Percentiles rank a stretch among this genome's conserved stretches.
Evolutionary conservation across 2,888 invertebrate genomes (phyloP).

Genomic region (Myopa tessellatipennis): DNA sequence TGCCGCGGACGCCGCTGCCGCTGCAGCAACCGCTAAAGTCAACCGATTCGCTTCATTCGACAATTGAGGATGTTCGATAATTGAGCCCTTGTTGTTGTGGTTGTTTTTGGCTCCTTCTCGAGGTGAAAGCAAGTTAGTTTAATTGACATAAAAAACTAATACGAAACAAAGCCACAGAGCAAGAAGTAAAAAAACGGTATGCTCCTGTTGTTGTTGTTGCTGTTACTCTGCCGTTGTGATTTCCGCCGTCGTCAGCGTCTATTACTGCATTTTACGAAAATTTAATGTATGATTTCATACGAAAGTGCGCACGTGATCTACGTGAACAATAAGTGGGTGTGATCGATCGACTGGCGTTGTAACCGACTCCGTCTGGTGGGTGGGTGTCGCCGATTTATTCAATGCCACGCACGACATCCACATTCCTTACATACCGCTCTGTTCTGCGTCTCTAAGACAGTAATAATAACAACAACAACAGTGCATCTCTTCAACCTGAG

Average conservation of each 20-base stretch:
- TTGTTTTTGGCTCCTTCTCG: neutral
- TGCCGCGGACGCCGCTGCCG: slow-evolving; percentile 17
- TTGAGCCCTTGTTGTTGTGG: slow-evolving; percentile 2
- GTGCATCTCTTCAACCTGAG: no score
- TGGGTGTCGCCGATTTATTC: slow-evolving; percentile 25
- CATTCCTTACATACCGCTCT: slow-evolving; percentile 20
- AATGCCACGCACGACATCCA: slow-evolving; percentile 29
- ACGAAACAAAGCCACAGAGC: neutral
- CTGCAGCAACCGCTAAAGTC: neutral
- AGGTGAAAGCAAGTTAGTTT: slow-evolving; percentile 18
- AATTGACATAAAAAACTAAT: slow-evolving; percentile 7
- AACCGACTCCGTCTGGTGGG: slow-evolving; percentile 1
- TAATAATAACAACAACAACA: no score
- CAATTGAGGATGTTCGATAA: slow-evolving; percentile 15
- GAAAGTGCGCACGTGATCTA: slow-evolving; percentile 52
- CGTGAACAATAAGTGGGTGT: slow-evolving; percentile 51
- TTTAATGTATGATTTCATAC: slow-evolving; percentile 39
- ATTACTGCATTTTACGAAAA: slow-evolving; percentile 18
- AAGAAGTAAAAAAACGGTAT: no score
- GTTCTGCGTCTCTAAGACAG: neutral
- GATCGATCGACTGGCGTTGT: slow-evolving; percentile 34
- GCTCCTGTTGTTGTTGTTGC: neutral
- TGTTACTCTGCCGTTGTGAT: neutral
- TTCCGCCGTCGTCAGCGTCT: neutral
- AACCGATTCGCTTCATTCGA: slow-evolving; percentile 13